These are phyloP conservation scores for Upupa epops DNA, from an alignment of 2,113 vertebrate species.

Conservation along the genomic window DNA sequence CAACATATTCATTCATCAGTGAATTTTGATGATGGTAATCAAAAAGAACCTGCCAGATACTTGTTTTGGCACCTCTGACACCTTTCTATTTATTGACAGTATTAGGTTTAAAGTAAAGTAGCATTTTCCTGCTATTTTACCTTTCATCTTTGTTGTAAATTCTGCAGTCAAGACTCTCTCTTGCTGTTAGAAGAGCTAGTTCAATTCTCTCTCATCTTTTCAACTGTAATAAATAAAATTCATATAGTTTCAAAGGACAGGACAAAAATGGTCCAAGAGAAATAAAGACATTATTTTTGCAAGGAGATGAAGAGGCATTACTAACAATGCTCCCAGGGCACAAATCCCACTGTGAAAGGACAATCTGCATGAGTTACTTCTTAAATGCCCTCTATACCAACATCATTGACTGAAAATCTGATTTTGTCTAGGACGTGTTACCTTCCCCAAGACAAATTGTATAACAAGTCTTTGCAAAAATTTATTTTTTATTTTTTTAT, in stretches of 20 bases:
- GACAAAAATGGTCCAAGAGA: background rate
- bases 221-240: background rate
- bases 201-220: background rate
- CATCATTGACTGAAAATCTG: background rate
- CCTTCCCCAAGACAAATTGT: background rate
- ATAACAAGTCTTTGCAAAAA: background rate
- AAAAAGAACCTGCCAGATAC: background rate
- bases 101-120: background rate
- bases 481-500: accelerated
- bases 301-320: background rate
- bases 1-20: background rate
- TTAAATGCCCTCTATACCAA: background rate
- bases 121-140: background rate
- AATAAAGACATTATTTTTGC: background rate
- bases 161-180: background rate
- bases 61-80: background rate
- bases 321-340: background rate
- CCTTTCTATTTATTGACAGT: background rate
- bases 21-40: background rate
- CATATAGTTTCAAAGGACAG: background rate
- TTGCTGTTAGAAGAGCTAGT: background rate
- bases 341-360: background rate
- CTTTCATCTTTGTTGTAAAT: background rate
- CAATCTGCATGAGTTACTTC: background rate
- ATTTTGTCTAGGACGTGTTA: background rate